These are phyloP conservation scores for Pachypsylla venusta DNA, from an alignment of 1,140 invertebrate species.

Conservation along the genomic window DNA sequence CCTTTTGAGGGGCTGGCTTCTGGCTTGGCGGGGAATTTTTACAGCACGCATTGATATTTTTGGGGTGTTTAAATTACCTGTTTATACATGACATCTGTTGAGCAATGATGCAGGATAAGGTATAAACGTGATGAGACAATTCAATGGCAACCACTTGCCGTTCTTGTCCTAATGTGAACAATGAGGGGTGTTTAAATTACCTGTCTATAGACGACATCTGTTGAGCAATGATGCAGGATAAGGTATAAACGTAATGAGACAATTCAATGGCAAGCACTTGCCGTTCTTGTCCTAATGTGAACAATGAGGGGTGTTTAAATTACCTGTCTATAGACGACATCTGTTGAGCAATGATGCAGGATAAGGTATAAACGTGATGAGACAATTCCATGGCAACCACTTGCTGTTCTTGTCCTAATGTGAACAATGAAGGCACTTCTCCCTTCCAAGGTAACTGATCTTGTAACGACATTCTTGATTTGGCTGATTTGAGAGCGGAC, in stretches of 20 bases:
- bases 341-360: constrained; percentile 68
- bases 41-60: too few relatives aligned
- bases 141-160: constrained; percentile 54
- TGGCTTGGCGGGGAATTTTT: too few relatives aligned
- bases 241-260: constrained; percentile 64
- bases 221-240: constrained; percentile 67
- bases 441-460: background rate
- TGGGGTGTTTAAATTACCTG: constrained; percentile 39
- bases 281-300: constrained; percentile 40
- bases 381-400: constrained; percentile 56
- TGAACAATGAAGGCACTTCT: constrained; percentile 31
- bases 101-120: constrained; percentile 62
- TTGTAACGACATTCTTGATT: background rate
- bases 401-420: constrained; percentile 43
- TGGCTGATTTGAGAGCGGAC: too few relatives aligned
- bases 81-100: constrained; percentile 75
- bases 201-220: constrained; percentile 72
- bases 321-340: constrained; percentile 69
- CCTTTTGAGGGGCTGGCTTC: too few relatives aligned
- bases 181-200: constrained; percentile 32
- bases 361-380: constrained; percentile 63
- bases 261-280: constrained; percentile 55
- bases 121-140: constrained; percentile 66
- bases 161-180: constrained; percentile 37
- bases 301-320: constrained; percentile 29